Percentiles rank a stretch among this genome's conserved stretches.
phyloP scores from a whole-genome alignment of 1,140 invertebrate genomes.

The Samia ricini region DNA sequence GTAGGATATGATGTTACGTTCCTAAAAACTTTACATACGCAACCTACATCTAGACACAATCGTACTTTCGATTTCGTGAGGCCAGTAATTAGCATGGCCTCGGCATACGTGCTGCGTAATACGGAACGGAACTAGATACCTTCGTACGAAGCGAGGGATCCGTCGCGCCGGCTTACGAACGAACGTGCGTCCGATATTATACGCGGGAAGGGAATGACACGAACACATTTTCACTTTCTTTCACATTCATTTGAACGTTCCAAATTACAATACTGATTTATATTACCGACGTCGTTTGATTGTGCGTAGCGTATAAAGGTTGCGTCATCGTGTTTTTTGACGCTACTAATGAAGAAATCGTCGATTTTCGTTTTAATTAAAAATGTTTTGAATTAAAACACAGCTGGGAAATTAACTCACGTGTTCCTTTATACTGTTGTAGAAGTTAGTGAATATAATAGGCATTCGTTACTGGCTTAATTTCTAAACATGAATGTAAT shows the following conservation, averaged over 20 bases:
- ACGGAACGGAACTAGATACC: constrained; percentile 58
- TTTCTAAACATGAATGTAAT: not conserved
- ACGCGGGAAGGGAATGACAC: constrained; percentile 34
- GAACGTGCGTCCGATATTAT: constrained; percentile 5
- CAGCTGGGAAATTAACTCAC: constrained; percentile 16
- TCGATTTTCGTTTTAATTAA: constrained; percentile 27
- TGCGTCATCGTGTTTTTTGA: constrained; percentile 30
- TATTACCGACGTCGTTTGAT: constrained; percentile 22
- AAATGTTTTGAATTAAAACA: constrained; percentile 1
- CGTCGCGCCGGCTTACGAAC: constrained; percentile 32
- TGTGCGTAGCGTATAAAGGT: constrained; percentile 26
- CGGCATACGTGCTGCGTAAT: constrained; percentile 61
- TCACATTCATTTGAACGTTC: constrained; percentile 53
- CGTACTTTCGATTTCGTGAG: constrained; percentile 74
- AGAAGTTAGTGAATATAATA: not conserved
- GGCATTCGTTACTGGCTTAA: not conserved
- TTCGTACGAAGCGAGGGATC: constrained; percentile 27
- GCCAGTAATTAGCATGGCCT: constrained; percentile 68
- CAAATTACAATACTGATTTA: constrained; percentile 25
- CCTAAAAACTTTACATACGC: constrained; percentile 36
- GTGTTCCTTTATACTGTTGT: not conserved
- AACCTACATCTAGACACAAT: constrained; percentile 54
- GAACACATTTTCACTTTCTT: constrained; percentile 63
- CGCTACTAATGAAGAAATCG: constrained; percentile 19
- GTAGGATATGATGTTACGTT: constrained; percentile 40